phyloP scores from a whole-genome alignment of 2,113 vertebrate genomes.

The Albula glossodonta region DNA sequence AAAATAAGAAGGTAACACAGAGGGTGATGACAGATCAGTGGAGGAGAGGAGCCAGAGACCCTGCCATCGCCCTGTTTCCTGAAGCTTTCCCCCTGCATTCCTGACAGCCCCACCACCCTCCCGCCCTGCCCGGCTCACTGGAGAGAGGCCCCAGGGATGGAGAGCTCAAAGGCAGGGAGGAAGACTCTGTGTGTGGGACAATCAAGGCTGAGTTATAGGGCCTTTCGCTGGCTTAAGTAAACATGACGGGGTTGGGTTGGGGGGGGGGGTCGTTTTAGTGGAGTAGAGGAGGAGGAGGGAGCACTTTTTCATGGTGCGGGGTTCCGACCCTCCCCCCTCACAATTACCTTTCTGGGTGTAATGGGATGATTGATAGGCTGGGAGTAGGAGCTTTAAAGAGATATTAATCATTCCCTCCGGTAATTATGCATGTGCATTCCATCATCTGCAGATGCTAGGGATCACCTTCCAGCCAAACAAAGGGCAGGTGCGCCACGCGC shows the following conservation, averaged over 20 bases:
- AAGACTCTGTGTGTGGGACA: constrained; percentile 47
- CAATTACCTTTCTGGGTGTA: constrained; percentile 96
- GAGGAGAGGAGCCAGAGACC: background rate
- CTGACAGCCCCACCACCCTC: background rate
- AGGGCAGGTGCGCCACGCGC: constrained; percentile 86
- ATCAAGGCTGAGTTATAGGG: constrained; percentile 77
- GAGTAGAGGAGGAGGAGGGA: constrained; percentile 67
- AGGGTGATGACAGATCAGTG: background rate
- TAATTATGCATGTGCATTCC: constrained; percentile 98
- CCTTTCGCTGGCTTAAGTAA: constrained; percentile 91
- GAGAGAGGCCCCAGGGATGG: background rate
- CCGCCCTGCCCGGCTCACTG: background rate
- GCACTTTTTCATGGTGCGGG: constrained; percentile 96
- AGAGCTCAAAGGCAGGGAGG: background rate
- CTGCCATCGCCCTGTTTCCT: background rate
- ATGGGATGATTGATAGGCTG: constrained; percentile 99
- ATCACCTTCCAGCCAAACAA: constrained; percentile 99
- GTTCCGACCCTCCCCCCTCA: constrained; percentile 90
- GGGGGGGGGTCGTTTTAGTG: too few species aligned
- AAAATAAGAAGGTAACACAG: background rate
- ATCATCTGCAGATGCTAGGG: constrained; percentile 97
- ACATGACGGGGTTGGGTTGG: constrained; percentile 82
- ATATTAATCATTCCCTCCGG: constrained; percentile 99
- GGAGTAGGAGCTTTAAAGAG: constrained; percentile 99
- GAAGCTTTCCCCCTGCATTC: background rate